These are phyloP conservation scores for Trachythela sp. DNA, from an alignment of 64 coral and sea anemone genomes.

Conservation along the genomic window DNA sequence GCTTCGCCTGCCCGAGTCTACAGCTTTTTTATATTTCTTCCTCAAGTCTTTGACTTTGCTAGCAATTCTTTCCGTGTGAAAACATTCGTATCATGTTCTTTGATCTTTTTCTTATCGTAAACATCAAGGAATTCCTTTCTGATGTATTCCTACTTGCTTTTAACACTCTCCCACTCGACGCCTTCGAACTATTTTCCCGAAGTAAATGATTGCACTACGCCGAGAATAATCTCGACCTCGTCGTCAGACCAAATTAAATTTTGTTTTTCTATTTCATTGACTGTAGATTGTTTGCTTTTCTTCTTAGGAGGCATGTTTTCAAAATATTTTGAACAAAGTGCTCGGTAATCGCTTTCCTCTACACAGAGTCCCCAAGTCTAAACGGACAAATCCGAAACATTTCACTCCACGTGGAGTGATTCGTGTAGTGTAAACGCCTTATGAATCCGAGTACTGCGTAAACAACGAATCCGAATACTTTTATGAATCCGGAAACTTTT, in stretches of 20 bases:
- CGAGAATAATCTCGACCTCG: slow-evolving; percentile 40
- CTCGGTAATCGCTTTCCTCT: neutral
- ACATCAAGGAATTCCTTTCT: slow-evolving; percentile 37
- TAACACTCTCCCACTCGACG: slow-evolving; percentile 51
- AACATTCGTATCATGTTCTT: slow-evolving; percentile 10
- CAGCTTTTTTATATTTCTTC: slow-evolving; percentile 46
- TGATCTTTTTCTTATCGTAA: slow-evolving; percentile 23
- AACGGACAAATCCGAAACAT: too few species aligned
- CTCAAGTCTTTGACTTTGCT: slow-evolving; percentile 11
- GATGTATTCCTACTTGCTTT: slow-evolving; percentile 42
- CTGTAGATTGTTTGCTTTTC: neutral
- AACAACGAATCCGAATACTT: too few species aligned
- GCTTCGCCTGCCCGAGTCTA: slow-evolving; percentile 32
- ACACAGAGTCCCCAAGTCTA: too few species aligned
- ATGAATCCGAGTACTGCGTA: too few species aligned
- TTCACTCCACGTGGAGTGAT: too few species aligned
- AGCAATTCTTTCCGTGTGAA: slow-evolving; percentile 44
- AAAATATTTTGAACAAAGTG: neutral
- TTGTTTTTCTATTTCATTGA: neutral
- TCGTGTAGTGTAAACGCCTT: too few species aligned
- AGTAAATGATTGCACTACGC: slow-evolving; percentile 25
- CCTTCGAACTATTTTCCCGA: slow-evolving; percentile 42
- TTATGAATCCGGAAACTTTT: neutral
- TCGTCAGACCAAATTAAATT: slow-evolving; percentile 34
- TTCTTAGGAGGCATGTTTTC: slow-evolving; percentile 28